Base-by-base conservation (phyloP, 1,140 invertebrate species). In the Bombus turneri region DNA sequence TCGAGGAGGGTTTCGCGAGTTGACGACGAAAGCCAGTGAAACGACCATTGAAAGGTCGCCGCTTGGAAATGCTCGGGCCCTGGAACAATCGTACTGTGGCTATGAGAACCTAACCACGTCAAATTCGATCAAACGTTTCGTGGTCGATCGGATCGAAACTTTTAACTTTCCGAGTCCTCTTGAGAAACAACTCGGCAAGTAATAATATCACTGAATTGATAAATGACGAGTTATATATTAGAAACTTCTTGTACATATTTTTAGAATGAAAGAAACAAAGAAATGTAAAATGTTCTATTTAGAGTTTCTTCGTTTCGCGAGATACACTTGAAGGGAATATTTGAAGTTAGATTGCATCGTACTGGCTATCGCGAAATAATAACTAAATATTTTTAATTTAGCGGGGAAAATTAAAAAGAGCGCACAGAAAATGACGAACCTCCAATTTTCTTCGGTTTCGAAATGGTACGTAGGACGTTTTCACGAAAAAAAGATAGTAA, bases 21-120 rank as follows among this genome's bases (percentile, higher is more conserved):
- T 83, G 90, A 90, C 85, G 91, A 93, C 87, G 47, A 53, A 47
- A 89, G 92, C 86, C 85, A 86, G 88, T 87, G 89, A 91, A 91
- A 86, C 76, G 76, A 41, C 47, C 34, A 72, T 85, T 79, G 9
- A 72, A 57, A 80, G 31, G 10, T 31, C 37, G 41, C 66, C 12
- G 22, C 10, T 39, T 76, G 57, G 43, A 83, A 83, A 47, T 2
- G 31, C 34, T 53, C 15, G 76, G 25, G 31, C 25, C n/a, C 25
- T 9, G 68, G 34, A 39, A 9, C 34, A 15, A 10, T 10, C 34
- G 41, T 68, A 84, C 72, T 71, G 83, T 79, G 47, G 25, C 53
- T 71, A 79, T 84, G 83, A 80, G 83, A 85, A 85, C 83, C 53
- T 57, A 53, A 68, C 76, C n/a, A 43, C 53, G 76, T 80, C 57